These are phyloP conservation scores for Labrus mixtus DNA, from an alignment of 2,113 vertebrate genomes.

Conservation along the genomic window DNA sequence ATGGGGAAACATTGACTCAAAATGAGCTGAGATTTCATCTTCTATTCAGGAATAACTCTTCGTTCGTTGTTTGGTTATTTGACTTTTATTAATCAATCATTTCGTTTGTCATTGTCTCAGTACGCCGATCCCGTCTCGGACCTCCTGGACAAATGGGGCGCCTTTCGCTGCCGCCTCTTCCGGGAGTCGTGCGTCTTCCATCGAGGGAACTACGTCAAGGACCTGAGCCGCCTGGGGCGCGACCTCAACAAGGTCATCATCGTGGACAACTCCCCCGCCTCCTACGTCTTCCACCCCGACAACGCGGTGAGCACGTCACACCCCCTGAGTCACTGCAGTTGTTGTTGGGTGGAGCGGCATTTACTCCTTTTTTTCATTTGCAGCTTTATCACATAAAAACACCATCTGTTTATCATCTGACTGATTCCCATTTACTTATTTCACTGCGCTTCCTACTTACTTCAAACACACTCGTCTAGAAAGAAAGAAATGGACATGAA, in stretches of 20 bases:
- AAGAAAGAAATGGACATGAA: too few relatives aligned
- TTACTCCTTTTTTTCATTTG: neutral
- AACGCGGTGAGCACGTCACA: constrained; percentile 87
- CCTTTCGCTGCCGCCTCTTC: constrained; percentile 94
- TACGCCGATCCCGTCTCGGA: constrained; percentile 96
- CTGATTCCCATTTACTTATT: too few relatives aligned
- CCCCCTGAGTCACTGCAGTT: neutral
- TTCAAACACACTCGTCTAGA: too few relatives aligned
- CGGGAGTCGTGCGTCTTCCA: constrained; percentile 98
- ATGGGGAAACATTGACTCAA: too few relatives aligned
- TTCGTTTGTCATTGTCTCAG: constrained; percentile 66
- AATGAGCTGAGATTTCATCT: too few relatives aligned
- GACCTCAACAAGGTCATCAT: constrained; percentile 96
- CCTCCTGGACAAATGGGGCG: constrained; percentile 97
- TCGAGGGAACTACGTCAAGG: constrained; percentile 96
- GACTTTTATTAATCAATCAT: too few relatives aligned
- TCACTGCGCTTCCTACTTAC: too few relatives aligned
- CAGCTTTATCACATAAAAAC: too few relatives aligned
- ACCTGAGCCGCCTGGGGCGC: constrained; percentile 94
- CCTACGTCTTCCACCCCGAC: constrained; percentile 97
- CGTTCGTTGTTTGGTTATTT: too few relatives aligned
- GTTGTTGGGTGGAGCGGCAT: neutral
- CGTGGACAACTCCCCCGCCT: constrained; percentile 96
- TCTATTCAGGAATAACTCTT: too few relatives aligned
- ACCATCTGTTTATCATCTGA: neutral